Conservation (phyloP, 2,888 invertebrate genomes). For the Harpagoxenus sublaevis region DNA sequence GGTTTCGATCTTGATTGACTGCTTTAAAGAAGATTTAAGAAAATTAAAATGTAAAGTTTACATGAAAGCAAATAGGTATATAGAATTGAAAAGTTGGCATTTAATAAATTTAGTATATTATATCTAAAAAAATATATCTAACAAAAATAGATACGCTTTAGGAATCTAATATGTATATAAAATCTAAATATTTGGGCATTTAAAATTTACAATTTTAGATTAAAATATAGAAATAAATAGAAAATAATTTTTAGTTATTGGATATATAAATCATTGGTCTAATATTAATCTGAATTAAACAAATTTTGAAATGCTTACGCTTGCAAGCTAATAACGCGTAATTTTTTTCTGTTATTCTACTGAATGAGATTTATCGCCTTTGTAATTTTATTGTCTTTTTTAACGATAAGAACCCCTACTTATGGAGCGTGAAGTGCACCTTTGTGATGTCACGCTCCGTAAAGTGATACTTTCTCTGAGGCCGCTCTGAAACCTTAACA, state of each 20-base stretch:
- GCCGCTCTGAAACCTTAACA: slow-evolving; percentile 25
- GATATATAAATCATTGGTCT: not conserved
- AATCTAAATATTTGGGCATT: not conserved
- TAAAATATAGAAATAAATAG: not conserved
- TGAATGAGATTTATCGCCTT: slow-evolving; percentile 25
- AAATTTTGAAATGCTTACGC: not conserved
- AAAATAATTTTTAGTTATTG: not conserved
- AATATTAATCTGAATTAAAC: not conserved
- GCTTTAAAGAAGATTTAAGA: not conserved
- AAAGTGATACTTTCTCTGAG: slow-evolving; percentile 51
- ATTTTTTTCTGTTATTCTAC: not conserved
- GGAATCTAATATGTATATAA: not conserved
- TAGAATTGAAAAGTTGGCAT: not conserved
- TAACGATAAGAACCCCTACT: slow-evolving; percentile 43
- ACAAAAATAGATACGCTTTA: not conserved
- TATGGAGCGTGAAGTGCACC: slow-evolving; percentile 48
- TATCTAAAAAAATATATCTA: not conserved
- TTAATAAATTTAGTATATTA: not conserved
- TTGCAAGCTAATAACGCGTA: not conserved
- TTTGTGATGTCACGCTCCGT: slow-evolving; percentile 39
- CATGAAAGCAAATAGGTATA: not conserved
- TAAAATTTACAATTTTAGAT: not conserved
- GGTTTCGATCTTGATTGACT: not conserved
- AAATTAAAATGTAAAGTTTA: not conserved
- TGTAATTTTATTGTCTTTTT: slow-evolving; percentile 31